Evolutionary conservation across 2,888 invertebrate genomes (phyloP).

Genomic region (Gisinianus flammeolus): DNA sequence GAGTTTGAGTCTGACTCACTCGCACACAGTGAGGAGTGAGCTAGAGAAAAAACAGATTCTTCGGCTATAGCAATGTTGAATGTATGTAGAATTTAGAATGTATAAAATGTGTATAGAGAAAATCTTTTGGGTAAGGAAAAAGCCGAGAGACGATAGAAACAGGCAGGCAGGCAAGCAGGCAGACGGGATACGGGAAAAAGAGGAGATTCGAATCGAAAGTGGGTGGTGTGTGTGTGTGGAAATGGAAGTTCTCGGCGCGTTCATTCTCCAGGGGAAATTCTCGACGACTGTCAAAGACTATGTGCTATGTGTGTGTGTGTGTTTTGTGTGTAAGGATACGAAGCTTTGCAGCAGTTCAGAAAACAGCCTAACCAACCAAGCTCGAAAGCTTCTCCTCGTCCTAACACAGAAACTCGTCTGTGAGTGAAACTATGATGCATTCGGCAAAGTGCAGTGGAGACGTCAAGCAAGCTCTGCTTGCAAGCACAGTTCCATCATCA

Average conservation of each 20-base stretch:
- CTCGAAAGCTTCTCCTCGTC: neutral
- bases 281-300: constrained; percentile 18
- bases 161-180: neutral
- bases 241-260: constrained; percentile 25
- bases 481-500: constrained; percentile 9
- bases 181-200: neutral
- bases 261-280: constrained; percentile 39
- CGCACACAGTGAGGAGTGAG: neutral
- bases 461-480: constrained; percentile 16
- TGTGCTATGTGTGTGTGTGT: neutral
- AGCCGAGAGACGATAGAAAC: neutral
- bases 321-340: neutral
- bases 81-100: neutral
- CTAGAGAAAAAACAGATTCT: neutral
- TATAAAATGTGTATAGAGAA: neutral
- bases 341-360: neutral
- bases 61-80: neutral
- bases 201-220: constrained; percentile 11
- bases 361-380: neutral
- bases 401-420: neutral
- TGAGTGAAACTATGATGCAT: neutral
- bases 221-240: constrained; percentile 30
- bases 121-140: neutral
- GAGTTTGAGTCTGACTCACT: neutral
- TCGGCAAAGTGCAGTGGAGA: constrained; percentile 13